These are phyloP conservation scores for Encarsia formosa DNA, from an alignment of 2,888 invertebrate species.

Conservation along the genomic window DNA sequence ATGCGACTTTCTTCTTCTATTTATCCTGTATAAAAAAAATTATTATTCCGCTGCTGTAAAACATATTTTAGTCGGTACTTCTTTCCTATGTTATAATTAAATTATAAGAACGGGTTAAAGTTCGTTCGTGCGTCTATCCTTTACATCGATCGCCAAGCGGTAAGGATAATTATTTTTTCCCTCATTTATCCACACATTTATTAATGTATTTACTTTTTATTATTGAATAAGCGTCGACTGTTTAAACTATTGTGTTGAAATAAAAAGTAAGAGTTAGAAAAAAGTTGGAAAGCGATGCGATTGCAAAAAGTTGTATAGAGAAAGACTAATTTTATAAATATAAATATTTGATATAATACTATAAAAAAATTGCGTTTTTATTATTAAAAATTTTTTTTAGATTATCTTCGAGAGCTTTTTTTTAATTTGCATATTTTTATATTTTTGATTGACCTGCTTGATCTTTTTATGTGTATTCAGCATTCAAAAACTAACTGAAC, in stretches of 20 bases:
- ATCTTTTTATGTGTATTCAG: too few species aligned
- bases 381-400: too few species aligned
- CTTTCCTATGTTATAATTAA: constrained; percentile 15
- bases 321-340: constrained; percentile 52
- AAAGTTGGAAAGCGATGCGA: constrained; percentile 17
- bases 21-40: constrained; percentile 25
- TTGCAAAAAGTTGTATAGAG: constrained; percentile 48
- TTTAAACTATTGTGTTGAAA: constrained; percentile 12
- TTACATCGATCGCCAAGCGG: constrained; percentile 21
- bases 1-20: constrained; percentile 21
- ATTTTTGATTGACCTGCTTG: too few species aligned
- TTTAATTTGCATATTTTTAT: background rate
- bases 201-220: constrained; percentile 21
- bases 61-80: constrained; percentile 15
- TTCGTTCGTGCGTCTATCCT: constrained; percentile 16
- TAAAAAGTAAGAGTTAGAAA: constrained; percentile 10
- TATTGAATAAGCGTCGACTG: constrained; percentile 14
- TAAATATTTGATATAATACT: constrained; percentile 49
- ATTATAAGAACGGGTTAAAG: constrained; percentile 9
- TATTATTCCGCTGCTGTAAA: constrained; percentile 12
- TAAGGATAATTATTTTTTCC: constrained; percentile 14
- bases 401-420: background rate
- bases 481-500: too few species aligned
- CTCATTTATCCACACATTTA: constrained; percentile 21
- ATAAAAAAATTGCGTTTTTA: constrained; percentile 7